Evolutionary conservation across 2,113 vertebrate genomes (phyloP).

Genomic region (Colaptes auratus): DNA sequence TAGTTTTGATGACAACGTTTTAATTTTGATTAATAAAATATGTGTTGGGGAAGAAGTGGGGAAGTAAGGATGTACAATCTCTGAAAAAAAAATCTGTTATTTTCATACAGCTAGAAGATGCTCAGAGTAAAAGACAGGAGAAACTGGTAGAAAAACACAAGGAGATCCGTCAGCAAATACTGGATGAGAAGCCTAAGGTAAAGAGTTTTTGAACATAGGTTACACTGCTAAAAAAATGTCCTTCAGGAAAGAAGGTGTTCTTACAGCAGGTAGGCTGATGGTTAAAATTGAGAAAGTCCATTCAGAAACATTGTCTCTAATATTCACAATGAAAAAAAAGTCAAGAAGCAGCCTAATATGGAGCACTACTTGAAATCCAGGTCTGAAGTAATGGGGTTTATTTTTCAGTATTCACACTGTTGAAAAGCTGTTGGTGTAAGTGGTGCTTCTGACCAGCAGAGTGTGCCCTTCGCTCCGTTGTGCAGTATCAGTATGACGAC

Average conservation of each 20-base stretch:
- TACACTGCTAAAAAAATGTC: not conserved
- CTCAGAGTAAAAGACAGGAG: constrained; percentile 94
- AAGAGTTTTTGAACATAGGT: constrained; percentile 23
- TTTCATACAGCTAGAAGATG: constrained; percentile 89
- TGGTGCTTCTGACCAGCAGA: constrained; percentile 65
- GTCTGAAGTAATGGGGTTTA: fast-evolving
- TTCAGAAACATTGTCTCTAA: not conserved
- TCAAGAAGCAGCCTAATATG: not conserved
- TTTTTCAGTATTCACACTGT: not conserved
- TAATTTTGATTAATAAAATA: not conserved
- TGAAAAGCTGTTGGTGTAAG: not conserved
- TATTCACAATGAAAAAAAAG: not conserved
- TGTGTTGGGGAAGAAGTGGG: not conserved
- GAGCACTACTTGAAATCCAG: not conserved
- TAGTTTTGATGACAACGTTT: not conserved
- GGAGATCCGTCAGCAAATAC: constrained; percentile 94
- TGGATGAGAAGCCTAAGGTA: constrained; percentile 98
- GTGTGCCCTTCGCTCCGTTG: constrained; percentile 26
- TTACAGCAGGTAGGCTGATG: constrained; percentile 20
- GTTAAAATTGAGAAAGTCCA: not conserved
- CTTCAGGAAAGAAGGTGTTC: not conserved
- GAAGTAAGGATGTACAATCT: not conserved
- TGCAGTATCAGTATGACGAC: not conserved
- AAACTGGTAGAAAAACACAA: constrained; percentile 93
- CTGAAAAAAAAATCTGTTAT: not conserved